Percentiles rank a stretch among this genome's conserved stretches.
Conservation (phyloP, 2,888 invertebrate genomes). For the Rotaria magnacalcarata region DNA sequence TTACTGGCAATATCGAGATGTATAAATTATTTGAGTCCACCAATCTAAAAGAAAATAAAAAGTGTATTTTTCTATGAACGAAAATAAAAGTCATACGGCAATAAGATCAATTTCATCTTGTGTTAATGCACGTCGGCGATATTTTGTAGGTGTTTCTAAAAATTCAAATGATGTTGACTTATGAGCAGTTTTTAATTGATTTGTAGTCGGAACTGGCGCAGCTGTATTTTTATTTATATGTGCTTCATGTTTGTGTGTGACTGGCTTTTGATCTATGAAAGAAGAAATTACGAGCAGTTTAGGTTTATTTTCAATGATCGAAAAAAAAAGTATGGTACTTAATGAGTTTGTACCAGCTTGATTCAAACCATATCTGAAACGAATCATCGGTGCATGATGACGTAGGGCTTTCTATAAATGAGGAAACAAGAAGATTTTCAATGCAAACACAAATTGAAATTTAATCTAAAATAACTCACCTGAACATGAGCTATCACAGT, state of each 20-base stretch:
- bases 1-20: not conserved
- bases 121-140: not conserved
- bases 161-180: not conserved
- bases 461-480: too few species aligned
- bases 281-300: not conserved
- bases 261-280: not conserved
- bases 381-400: too few species aligned
- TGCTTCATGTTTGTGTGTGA: not conserved
- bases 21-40: not conserved
- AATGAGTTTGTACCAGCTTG: not conserved
- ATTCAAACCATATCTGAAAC: not conserved
- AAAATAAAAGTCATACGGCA: not conserved
- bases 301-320: not conserved
- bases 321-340: not conserved
- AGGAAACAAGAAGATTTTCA: too few species aligned
- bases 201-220: not conserved
- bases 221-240: not conserved
- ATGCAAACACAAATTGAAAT: too few species aligned
- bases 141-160: not conserved
- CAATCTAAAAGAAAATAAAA: not conserved
- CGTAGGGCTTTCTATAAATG: too few species aligned
- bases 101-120: slow-evolving; percentile 2
- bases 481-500: too few species aligned
- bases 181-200: not conserved
- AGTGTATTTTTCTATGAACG: too few species aligned